These are phyloP conservation scores for Caenorhabditis sp. DNA, from an alignment of 2,888 invertebrate species.

Conservation along the genomic window DNA sequence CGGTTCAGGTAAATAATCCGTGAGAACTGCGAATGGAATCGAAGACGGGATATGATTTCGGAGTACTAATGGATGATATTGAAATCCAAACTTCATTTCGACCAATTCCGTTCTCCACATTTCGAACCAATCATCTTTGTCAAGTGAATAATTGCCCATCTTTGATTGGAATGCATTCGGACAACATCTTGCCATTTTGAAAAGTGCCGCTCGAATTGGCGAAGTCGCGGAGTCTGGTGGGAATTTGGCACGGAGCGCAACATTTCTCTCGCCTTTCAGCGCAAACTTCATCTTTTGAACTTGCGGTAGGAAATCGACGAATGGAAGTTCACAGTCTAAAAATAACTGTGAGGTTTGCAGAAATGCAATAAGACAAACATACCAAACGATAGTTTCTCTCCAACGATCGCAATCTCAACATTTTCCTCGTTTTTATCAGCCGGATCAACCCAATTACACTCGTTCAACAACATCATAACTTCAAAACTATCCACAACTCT, in stretches of 20 bases:
- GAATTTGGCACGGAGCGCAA: constrained; percentile 43
- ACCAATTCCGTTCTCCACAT: constrained; percentile 63
- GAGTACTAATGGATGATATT: constrained; percentile 54
- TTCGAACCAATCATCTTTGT: constrained; percentile 55
- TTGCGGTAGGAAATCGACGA: constrained; percentile 89
- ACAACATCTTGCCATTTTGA: constrained; percentile 28
- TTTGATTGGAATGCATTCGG: constrained; percentile 31
- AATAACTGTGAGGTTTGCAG: not conserved
- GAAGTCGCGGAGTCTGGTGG: constrained; percentile 45
- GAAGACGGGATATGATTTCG: constrained; percentile 34
- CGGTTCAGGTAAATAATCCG: constrained; percentile 36
- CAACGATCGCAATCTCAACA: constrained; percentile 60
- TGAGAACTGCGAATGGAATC: constrained; percentile 32
- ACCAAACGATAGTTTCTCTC: constrained; percentile 36
- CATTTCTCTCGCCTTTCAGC: constrained; percentile 34
- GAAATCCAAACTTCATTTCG: constrained; percentile 52
- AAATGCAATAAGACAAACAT: not conserved
- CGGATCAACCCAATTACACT: constrained; percentile 98
- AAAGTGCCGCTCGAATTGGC: constrained; percentile 42
- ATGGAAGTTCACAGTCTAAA: constrained; percentile 91
- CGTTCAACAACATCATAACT: constrained; percentile 85
- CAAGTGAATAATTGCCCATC: constrained; percentile 38
- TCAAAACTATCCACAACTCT: constrained; percentile 72
- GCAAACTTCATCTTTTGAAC: constrained; percentile 79
- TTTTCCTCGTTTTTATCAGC: constrained; percentile 60